Base-by-base conservation (phyloP, 2,113 vertebrate genomes). In the Pseudorhombus dupliciocellatus region DNA sequence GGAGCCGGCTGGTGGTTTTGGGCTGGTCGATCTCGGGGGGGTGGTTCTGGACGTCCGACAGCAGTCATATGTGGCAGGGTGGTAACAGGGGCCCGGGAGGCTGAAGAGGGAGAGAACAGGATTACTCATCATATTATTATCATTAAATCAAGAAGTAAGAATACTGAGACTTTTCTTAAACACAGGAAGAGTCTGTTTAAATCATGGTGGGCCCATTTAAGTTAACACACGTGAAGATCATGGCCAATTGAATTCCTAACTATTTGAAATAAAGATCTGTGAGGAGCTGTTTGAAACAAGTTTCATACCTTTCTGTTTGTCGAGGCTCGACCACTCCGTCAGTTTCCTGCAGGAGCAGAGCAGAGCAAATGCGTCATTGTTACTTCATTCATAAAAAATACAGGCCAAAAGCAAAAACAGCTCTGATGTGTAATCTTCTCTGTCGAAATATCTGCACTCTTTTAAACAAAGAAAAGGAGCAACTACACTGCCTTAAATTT, bases 11-110 rank as follows among this genome's bases (percentile, higher is more conserved):
- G 80, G 73, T 81, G 73, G 79, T 28, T 68, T 31, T 30, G 62
- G 68, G 88, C 78, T 76, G 89, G 84, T 80, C 84, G 80, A 70
- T 79, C 83, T 87, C 82, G 18, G 79, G 69, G 61, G 64, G 18
- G 79, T 67, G 61, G 64, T 24, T 46, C 37, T 22, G 79, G 60
- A 21, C 20, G 42, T 48, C 72, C 86, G 84, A 70, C 75, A 66
- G 75, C 67, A 55, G 84, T 84, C 70, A 67, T 73, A 87, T 84
- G 85, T 58, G 86, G 89, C 84, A 89, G 90, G 87, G 84, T 90
- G 84, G 73, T 81, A 64, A 85, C 34, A 21, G 82, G 83, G 81
- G 62, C 51, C 48, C 26, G 61, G 61, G 51, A 70, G 68, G 79
- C 91, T 91, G 7, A 37, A 31, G 54, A 4, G 34, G 25, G 1